phyloP scores from a whole-genome alignment of 2,113 vertebrate genomes.

The Piprites chloris region DNA sequence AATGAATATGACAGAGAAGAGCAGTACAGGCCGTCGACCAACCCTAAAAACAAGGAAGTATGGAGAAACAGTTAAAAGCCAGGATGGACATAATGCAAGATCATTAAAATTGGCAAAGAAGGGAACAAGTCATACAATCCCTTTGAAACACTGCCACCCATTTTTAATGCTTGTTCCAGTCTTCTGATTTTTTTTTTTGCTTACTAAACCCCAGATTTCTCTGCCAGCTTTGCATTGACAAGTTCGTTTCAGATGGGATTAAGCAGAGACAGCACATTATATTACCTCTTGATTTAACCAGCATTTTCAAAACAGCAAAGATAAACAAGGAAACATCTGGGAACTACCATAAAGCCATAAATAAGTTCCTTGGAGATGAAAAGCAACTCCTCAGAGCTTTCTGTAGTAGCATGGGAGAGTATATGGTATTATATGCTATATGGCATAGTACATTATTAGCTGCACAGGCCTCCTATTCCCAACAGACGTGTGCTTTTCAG shows the following conservation, averaged over 20 bases:
- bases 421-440: neutral
- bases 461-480: neutral
- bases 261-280: neutral
- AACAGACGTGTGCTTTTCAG: neutral
- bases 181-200: neutral
- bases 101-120: neutral
- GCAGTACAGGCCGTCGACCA: constrained; percentile 88
- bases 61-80: constrained; percentile 8
- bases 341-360: neutral
- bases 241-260: neutral
- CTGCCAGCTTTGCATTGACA: neutral
- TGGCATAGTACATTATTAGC: neutral
- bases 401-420: neutral
- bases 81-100: neutral
- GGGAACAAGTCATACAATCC: neutral
- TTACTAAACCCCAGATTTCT: neutral
- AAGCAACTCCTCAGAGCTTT: neutral
- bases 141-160: neutral
- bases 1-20: constrained; percentile 89
- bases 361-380: neutral
- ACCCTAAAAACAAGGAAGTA: constrained; percentile 74
- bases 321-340: neutral
- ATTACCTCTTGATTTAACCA: neutral
- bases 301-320: neutral
- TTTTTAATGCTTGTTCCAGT: neutral